These are phyloP conservation scores for Molorchus minor DNA, from an alignment of 2,888 invertebrate genomes.

Conservation along the genomic window DNA sequence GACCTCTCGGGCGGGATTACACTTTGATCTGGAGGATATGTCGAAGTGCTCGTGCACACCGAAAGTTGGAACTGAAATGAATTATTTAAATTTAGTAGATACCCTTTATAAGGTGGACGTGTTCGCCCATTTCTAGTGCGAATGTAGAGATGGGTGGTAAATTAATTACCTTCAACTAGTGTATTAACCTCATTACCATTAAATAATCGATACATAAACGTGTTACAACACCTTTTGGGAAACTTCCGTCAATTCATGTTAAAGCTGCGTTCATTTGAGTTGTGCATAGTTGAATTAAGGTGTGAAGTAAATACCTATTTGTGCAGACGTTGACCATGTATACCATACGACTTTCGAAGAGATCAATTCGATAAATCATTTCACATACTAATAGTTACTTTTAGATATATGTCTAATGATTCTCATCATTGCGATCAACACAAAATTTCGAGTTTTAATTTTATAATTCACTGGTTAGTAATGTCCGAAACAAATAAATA, in stretches of 20 bases:
- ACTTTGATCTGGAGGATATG: constrained; percentile 10
- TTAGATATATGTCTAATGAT: no score
- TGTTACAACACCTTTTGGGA: constrained; percentile 5
- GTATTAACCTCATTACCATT: constrained; percentile 10
- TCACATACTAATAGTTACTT: no score
- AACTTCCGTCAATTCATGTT: constrained; percentile 4
- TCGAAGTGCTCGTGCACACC: neutral
- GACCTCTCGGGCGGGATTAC: constrained; percentile 17
- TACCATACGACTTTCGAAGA: no score
- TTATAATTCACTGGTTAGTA: no score
- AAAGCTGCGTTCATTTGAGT: neutral
- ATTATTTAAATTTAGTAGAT: constrained; percentile 22
- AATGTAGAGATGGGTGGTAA: neutral
- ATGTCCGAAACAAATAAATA: no score
- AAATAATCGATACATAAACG: constrained; percentile 17
- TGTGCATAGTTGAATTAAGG: no score
- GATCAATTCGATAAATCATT: no score
- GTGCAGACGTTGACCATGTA: no score
- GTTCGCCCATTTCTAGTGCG: neutral
- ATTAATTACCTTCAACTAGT: constrained; percentile 17
- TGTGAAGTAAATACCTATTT: no score
- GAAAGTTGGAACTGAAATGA: constrained; percentile 17
- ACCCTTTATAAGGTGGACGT: constrained; percentile 5
- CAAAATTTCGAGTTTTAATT: no score
- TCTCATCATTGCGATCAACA: no score